Conservation (phyloP, 2,797 vertebrate species). For the Pseudochromis fuscus region DNA sequence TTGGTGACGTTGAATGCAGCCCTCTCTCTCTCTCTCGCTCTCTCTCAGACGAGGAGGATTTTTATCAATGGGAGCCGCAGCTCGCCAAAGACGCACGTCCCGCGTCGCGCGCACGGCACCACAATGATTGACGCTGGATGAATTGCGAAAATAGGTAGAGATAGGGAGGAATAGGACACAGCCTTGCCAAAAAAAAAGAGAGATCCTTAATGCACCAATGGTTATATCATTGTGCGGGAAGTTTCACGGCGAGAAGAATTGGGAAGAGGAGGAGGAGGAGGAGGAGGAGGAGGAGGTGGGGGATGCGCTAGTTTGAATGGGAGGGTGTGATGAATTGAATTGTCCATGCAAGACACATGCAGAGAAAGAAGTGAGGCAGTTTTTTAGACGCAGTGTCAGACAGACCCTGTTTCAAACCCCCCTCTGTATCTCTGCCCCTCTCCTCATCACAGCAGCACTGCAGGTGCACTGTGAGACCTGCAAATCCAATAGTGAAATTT, state of each 20-base stretch:
- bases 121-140: constrained; percentile 51
- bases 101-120: constrained; percentile 24
- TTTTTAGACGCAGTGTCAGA: constrained; percentile 74
- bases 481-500: not conserved
- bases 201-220: constrained; percentile 27
- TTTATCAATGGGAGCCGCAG: constrained; percentile 86
- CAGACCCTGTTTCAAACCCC: not conserved
- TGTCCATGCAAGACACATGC: constrained; percentile 60
- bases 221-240: not conserved
- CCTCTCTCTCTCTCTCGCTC: constrained; percentile 16
- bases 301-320: constrained; percentile 36
- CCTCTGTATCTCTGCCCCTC: constrained; percentile 15
- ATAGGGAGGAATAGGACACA: not conserved
- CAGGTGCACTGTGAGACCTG: constrained; percentile 54
- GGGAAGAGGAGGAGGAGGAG: too few species aligned
- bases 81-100: constrained; percentile 70
- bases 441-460: constrained; percentile 60
- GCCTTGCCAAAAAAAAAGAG: not conserved
- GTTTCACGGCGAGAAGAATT: constrained; percentile 11
- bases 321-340: constrained; percentile 40
- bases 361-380: constrained; percentile 46
- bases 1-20: constrained; percentile 77
- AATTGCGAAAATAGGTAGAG: constrained; percentile 45
- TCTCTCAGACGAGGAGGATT: constrained; percentile 56
- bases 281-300: too few species aligned